Evolutionary conservation across 2,888 invertebrate species (phyloP).

Genomic region (Pteria penguin): DNA sequence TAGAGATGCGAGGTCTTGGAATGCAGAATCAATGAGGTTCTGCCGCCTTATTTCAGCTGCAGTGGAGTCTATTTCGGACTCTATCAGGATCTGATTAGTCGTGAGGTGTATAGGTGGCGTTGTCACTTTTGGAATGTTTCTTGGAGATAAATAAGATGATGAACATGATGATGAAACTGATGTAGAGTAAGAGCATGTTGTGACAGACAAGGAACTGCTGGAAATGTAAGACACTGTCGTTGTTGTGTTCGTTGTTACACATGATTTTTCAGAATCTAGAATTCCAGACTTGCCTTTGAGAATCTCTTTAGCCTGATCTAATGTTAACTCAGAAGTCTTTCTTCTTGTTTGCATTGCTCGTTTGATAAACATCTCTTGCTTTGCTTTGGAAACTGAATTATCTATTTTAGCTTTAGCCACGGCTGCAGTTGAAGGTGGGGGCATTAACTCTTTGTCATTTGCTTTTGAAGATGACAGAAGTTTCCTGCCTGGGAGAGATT

Average conservation of each 20-base stretch:
- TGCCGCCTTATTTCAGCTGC: slow-evolving; percentile 59
- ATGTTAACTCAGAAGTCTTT: slow-evolving; percentile 63
- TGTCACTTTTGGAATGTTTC: slow-evolving; percentile 23
- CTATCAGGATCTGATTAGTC: slow-evolving; percentile 43
- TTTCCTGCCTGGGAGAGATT: slow-evolving; percentile 32
- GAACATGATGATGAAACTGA: slow-evolving; percentile 27
- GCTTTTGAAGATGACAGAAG: slow-evolving; percentile 30
- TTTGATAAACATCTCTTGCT: slow-evolving; percentile 53
- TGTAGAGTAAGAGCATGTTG: neutral
- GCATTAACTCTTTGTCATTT: slow-evolving; percentile 61
- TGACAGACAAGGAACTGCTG: neutral
- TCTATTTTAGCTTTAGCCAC: slow-evolving; percentile 50
- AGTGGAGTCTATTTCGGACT: slow-evolving; percentile 63
- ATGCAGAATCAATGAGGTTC: slow-evolving; percentile 38
- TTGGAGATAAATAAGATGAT: slow-evolving; percentile 8
- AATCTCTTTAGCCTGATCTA: slow-evolving; percentile 73
- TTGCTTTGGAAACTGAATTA: slow-evolving; percentile 17
- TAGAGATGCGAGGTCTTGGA: slow-evolving; percentile 49
- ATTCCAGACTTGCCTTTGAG: slow-evolving; percentile 72
- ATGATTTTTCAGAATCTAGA: slow-evolving; percentile 44
- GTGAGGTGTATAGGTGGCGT: slow-evolving; percentile 19
- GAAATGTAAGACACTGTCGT: neutral
- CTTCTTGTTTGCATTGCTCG: slow-evolving; percentile 55
- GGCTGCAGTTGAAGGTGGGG: slow-evolving; percentile 55
- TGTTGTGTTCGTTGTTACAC: neutral